Evolutionary conservation across 2,113 vertebrate species (phyloP).

Genomic region (Ammodytes marinus): DNA sequence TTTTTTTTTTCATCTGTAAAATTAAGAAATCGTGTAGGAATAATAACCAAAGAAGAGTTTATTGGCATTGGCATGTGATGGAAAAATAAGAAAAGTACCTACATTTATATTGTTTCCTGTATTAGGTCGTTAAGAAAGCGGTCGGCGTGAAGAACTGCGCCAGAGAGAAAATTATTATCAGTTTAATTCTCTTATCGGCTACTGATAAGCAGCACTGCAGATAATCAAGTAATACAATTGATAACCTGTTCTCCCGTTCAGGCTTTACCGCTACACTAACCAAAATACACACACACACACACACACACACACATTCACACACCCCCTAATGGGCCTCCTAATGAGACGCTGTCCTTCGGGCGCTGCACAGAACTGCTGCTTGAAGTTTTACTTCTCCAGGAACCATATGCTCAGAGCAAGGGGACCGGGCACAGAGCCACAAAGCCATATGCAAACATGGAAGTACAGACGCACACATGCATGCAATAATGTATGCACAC

Average conservation of each 20-base stretch:
- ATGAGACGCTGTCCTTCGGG: slow-evolving; percentile 62
- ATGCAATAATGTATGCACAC: slow-evolving; percentile 20
- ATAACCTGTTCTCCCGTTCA: slow-evolving; percentile 55
- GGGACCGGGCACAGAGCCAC: slow-evolving; percentile 15
- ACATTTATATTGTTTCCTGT: not conserved
- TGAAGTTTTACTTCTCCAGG: slow-evolving; percentile 58
- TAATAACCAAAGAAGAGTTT: slow-evolving; percentile 14
- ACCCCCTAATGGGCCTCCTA: slow-evolving; percentile 39
- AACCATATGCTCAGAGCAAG: slow-evolving; percentile 43
- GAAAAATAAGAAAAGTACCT: slow-evolving; percentile 18
- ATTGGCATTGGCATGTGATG: not conserved
- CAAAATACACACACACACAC: slow-evolving; percentile 29
- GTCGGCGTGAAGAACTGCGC: slow-evolving; percentile 10
- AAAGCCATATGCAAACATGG: not conserved
- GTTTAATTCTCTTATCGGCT: slow-evolving; percentile 64
- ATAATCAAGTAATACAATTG: slow-evolving; percentile 71
- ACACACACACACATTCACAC: too few species aligned
- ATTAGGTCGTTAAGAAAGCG: slow-evolving; percentile 6
- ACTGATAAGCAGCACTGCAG: slow-evolving; percentile 68
- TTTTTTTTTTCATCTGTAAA: not conserved
- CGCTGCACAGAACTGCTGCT: slow-evolving; percentile 50
- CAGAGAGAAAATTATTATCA: slow-evolving; percentile 33
- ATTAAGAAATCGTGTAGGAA: not conserved
- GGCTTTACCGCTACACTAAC: slow-evolving; percentile 32
- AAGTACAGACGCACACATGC: slow-evolving; percentile 31